phyloP scores from a whole-genome alignment of 2,888 invertebrate genomes.

The Drosophila testacea region DNA sequence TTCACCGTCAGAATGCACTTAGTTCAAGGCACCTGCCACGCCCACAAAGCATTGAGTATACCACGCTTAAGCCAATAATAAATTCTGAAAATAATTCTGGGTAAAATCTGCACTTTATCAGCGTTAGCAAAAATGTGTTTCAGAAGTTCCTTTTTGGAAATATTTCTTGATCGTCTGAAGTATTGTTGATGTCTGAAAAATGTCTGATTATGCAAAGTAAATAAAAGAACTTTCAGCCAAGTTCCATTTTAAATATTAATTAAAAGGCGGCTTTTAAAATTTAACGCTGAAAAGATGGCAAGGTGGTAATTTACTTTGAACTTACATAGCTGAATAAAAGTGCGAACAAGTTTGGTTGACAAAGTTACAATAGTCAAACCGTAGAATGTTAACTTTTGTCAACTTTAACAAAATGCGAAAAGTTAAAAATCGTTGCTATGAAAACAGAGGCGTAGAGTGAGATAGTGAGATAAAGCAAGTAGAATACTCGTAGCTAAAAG shows the following conservation, averaged over 20 bases:
- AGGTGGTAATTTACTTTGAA: slow-evolving; percentile 1
- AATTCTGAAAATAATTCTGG: slow-evolving; percentile 75
- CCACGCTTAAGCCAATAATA: slow-evolving; percentile 74
- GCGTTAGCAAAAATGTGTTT: slow-evolving; percentile 48
- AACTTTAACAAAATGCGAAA: neutral
- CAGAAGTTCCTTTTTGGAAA: neutral
- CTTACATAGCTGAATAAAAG: neutral
- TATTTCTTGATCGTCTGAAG: neutral
- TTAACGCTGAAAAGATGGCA: neutral
- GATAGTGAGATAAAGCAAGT: neutral
- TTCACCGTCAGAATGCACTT: slow-evolving; percentile 68
- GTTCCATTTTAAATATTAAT: slow-evolving; percentile 3
- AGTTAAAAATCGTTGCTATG: neutral
- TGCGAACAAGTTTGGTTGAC: neutral
- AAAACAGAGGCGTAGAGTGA: neutral
- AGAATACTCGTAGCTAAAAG: neutral
- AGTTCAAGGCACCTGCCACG: slow-evolving; percentile 36
- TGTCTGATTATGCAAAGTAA: neutral
- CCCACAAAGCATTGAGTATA: slow-evolving; percentile 39
- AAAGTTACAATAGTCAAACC: neutral
- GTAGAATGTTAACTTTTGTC: neutral
- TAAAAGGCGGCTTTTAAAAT: neutral
- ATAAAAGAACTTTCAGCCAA: neutral
- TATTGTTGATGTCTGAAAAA: neutral
- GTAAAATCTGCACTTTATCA: slow-evolving; percentile 78